A percentile compares a stretch with the other conserved stretches of the same genome.
Conservation (phyloP, 2,888 invertebrate species). For the Stictocephala bisonia region DNA sequence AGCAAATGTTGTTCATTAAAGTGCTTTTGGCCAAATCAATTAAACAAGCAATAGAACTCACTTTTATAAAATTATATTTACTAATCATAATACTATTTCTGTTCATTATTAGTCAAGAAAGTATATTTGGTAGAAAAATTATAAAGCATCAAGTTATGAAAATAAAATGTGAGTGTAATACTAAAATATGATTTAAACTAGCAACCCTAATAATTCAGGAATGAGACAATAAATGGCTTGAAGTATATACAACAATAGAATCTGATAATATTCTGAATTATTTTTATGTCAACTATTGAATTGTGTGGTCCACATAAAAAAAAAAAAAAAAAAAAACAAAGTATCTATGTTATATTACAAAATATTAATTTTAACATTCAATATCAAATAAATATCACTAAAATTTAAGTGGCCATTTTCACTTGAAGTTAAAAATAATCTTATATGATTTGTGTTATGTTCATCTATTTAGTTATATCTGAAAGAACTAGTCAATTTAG, state of each 20-base stretch:
- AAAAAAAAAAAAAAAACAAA: not conserved
- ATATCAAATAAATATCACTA: constrained; percentile 24
- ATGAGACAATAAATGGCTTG: constrained; percentile 23
- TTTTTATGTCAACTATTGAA: not conserved
- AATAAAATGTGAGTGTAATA: not conserved
- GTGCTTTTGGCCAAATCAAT: no score
- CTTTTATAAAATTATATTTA: no score
- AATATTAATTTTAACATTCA: constrained; percentile 12
- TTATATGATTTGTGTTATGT: no score
- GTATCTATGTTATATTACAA: constrained; percentile 1
- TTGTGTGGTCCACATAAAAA: constrained; percentile 11
- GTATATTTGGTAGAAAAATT: constrained; percentile 24
- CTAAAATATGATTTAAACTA: constrained; percentile 10
- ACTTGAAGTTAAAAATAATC: no score
- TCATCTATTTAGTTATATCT: no score
- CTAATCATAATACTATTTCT: constrained; percentile 18
- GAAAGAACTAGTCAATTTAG: no score
- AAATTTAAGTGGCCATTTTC: no score
- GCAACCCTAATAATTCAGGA: constrained; percentile 7
- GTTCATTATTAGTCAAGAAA: not conserved
- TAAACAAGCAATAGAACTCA: no score
- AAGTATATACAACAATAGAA: constrained; percentile 28
- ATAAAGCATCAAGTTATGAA: no score
- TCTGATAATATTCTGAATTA: not conserved
- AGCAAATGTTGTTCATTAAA: no score